Conservation (phyloP, 2,888 invertebrate species). For the Tenthredo scrophulariae region DNA sequence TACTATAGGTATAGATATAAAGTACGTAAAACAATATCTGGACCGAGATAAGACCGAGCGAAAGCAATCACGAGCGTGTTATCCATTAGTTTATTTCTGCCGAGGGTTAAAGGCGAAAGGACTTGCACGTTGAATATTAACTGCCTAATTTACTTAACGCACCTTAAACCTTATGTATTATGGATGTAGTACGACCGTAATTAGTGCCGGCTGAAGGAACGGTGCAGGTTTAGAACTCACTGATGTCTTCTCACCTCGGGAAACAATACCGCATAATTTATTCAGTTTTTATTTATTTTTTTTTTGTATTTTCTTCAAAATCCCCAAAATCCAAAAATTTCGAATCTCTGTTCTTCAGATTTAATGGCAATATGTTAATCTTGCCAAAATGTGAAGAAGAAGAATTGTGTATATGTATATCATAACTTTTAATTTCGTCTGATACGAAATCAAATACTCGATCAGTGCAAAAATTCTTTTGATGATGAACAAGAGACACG, state of each 20-base stretch:
- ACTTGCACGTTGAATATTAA: constrained; percentile 43
- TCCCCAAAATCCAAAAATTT: neutral
- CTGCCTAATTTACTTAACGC: constrained; percentile 46
- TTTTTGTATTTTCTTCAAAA: neutral
- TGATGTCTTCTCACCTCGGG: neutral
- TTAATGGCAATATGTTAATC: too few species aligned
- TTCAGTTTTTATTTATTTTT: neutral
- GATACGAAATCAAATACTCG: too few species aligned
- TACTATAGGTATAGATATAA: neutral
- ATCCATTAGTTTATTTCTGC: constrained; percentile 5
- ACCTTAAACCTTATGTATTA: constrained; percentile 45
- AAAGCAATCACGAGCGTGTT: constrained; percentile 42
- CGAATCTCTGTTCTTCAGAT: neutral
- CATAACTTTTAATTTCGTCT: too few species aligned
- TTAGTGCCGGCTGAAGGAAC: neutral
- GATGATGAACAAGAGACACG: neutral
- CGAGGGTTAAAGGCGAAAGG: neutral
- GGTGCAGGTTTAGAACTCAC: neutral
- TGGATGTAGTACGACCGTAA: constrained; percentile 4
- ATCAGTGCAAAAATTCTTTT: neutral
- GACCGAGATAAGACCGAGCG: neutral
- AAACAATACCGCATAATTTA: neutral
- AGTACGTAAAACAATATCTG: neutral
- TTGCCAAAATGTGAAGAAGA: too few species aligned
- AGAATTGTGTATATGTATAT: too few species aligned